phyloP scores from a whole-genome alignment of 2,113 vertebrate species.

The Ia io region DNA sequence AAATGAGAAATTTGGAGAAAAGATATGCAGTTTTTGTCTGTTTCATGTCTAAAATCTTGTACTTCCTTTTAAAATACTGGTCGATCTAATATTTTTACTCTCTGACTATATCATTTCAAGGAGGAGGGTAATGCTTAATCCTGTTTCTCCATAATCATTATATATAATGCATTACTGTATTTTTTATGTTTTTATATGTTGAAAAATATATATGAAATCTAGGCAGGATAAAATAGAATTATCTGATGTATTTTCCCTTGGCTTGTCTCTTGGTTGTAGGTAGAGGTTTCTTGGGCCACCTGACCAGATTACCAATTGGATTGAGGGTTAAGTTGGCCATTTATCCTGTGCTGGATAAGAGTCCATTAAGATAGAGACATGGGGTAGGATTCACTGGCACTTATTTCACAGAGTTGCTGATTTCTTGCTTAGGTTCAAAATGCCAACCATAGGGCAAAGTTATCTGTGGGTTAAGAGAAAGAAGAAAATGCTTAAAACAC shows the following conservation, averaged over 20 bases:
- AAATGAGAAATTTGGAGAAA: conserved; percentile 15
- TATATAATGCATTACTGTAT: background rate
- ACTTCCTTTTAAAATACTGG: background rate
- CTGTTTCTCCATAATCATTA: background rate
- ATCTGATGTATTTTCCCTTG: background rate
- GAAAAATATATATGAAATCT: background rate
- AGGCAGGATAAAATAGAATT: background rate
- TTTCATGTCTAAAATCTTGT: background rate
- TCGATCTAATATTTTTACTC: background rate
- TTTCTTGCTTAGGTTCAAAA: background rate
- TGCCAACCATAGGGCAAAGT: background rate
- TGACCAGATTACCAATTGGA: background rate
- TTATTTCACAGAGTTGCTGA: background rate
- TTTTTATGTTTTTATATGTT: background rate
- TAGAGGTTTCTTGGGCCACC: background rate
- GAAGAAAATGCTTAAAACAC: background rate
- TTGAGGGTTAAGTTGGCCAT: background rate
- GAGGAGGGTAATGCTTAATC: background rate
- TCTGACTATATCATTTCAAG: background rate
- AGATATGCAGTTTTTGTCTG: background rate
- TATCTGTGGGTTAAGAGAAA: background rate
- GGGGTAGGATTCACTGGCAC: background rate
- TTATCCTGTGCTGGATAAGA: background rate
- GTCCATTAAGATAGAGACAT: background rate
- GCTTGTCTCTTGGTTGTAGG: background rate